These are phyloP conservation scores for Lontra canadensis DNA, from an alignment of 2,113 vertebrate genomes.

Conservation along the genomic window DNA sequence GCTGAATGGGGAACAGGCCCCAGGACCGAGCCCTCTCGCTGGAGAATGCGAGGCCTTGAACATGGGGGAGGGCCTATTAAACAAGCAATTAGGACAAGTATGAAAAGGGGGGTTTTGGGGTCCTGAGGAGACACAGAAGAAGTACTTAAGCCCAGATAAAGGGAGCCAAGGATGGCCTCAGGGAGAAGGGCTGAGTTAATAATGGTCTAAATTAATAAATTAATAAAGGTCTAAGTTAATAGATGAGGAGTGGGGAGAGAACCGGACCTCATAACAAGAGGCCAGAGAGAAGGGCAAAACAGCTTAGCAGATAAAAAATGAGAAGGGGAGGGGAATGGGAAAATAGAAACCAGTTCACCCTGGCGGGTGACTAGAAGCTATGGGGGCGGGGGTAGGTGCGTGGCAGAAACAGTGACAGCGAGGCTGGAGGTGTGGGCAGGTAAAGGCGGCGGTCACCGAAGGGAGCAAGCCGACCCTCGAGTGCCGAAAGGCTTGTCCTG, in stretches of 20 bases:
- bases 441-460: not conserved
- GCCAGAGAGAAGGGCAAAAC: not conserved
- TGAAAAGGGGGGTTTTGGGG: not conserved
- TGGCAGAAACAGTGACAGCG: too few relatives aligned
- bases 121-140: not conserved
- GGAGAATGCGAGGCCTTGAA: not conserved
- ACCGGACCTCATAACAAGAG: not conserved
- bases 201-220: too few relatives aligned
- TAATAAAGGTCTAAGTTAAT: not conserved
- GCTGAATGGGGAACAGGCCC: not conserved
- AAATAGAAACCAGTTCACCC: too few relatives aligned
- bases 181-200: not conserved
- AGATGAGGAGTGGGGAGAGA: not conserved
- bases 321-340: fast-evolving
- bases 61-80: not conserved
- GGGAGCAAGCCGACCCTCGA: not conserved
- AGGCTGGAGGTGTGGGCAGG: not conserved
- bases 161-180: not conserved
- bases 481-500: not conserved
- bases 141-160: not conserved
- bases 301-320: not conserved
- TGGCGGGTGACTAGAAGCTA: not conserved
- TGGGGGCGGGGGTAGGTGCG: not conserved
- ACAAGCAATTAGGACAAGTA: not conserved
- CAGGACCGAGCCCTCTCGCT: not conserved